phyloP scores from a whole-genome alignment of 2,113 vertebrate species.

The Oncorhynchus mykiss region DNA sequence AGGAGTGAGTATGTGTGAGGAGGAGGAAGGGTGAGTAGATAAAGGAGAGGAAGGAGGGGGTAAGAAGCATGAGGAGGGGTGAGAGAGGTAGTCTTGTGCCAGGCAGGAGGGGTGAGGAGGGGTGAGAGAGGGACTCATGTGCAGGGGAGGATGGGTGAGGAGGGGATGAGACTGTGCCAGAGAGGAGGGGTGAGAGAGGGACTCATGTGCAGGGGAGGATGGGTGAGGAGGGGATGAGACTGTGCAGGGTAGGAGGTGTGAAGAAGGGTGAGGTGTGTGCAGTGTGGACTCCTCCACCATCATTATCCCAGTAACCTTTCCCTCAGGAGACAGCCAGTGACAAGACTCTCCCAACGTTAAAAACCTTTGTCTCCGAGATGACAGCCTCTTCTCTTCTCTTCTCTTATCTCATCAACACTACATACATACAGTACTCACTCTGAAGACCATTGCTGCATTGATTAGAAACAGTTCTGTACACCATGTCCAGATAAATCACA shows the following conservation, averaged over 20 bases:
- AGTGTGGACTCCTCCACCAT: slow-evolving; percentile 38
- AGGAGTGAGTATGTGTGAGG: not conserved
- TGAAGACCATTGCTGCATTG: slow-evolving; percentile 58
- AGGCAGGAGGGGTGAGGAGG: not conserved
- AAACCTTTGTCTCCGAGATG: slow-evolving; percentile 47
- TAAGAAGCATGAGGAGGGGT: slow-evolving; percentile 20
- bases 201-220: slow-evolving; percentile 3
- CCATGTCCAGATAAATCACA: slow-evolving; percentile 50
- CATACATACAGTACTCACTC: slow-evolving; percentile 32
- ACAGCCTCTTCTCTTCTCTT: slow-evolving; percentile 3
- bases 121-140: no score
- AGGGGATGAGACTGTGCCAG: not conserved
- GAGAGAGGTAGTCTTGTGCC: no score
- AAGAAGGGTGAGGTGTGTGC: slow-evolving; percentile 17
- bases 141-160: slow-evolving; percentile 22
- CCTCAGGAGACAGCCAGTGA: slow-evolving; percentile 45
- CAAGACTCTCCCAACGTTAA: slow-evolving; percentile 49
- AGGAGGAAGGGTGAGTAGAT: slow-evolving; percentile 25
- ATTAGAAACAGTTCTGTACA: slow-evolving; percentile 53
- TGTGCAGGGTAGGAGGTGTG: slow-evolving; percentile 29
- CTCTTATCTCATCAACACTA: slow-evolving; percentile 31
- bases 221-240: slow-evolving; percentile 8
- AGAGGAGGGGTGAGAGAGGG: no score
- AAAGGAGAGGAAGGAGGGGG: slow-evolving; percentile 27
- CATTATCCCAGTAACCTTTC: slow-evolving; percentile 54